Evolutionary conservation across 2,888 invertebrate species (phyloP).

Genomic region (Drosophila nr. fundita): DNA sequence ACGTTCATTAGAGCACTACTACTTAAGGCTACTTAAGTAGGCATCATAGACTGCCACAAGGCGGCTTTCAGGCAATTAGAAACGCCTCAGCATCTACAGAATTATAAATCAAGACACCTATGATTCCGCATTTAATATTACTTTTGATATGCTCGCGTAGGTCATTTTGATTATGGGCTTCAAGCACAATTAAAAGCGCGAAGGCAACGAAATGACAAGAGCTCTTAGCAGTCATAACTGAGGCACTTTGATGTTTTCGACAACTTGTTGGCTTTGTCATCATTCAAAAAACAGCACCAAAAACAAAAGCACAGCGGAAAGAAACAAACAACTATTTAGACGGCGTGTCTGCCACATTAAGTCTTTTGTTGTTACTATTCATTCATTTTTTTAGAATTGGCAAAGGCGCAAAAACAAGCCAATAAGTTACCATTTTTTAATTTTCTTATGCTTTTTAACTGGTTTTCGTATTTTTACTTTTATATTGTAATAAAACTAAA

Average conservation of each 20-base stretch:
- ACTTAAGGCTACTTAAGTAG: slow-evolving; percentile 52
- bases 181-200: slow-evolving; percentile 65
- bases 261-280: slow-evolving; percentile 63
- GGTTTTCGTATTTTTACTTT: slow-evolving; percentile 14
- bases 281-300: slow-evolving; percentile 24
- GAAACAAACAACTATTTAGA: slow-evolving; percentile 11
- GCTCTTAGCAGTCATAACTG: slow-evolving; percentile 68
- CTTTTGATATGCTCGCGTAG: slow-evolving; percentile 40
- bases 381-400: slow-evolving; percentile 28
- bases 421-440: slow-evolving; percentile 39
- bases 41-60: slow-evolving; percentile 36
- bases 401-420: slow-evolving; percentile 7
- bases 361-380: slow-evolving; percentile 46
- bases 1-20: slow-evolving; percentile 42
- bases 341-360: slow-evolving; percentile 31
- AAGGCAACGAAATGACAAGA: slow-evolving; percentile 72
- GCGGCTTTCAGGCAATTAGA: slow-evolving; percentile 58
- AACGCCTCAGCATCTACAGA: slow-evolving; percentile 56
- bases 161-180: slow-evolving; percentile 59
- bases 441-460: slow-evolving; percentile 25
- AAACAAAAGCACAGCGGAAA: slow-evolving; percentile 6
- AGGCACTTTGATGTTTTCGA: slow-evolving; percentile 65
- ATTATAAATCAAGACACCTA: slow-evolving; percentile 56
- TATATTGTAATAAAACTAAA: slow-evolving; percentile 13
- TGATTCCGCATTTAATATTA: slow-evolving; percentile 60